Conservation (phyloP, 2,113 vertebrate species). For the Jaculus jaculus region DNA sequence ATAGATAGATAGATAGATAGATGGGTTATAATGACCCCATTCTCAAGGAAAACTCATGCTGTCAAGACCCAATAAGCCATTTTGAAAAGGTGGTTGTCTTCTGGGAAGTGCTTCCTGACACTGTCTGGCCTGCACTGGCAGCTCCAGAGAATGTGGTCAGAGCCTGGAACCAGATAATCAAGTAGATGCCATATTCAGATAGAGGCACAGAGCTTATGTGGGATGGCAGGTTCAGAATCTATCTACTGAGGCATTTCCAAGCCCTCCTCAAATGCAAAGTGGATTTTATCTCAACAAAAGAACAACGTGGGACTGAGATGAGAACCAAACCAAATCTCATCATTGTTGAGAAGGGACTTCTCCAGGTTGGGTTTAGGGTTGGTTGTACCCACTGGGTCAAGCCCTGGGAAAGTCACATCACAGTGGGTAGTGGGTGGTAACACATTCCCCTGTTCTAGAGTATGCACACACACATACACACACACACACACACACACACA, state of each 20-base stretch:
- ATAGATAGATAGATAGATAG: no score
- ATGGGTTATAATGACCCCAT: background rate
- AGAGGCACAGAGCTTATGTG: background rate
- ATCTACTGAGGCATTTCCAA: background rate
- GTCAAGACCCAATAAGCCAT: background rate
- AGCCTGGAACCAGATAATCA: background rate
- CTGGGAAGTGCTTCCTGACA: background rate
- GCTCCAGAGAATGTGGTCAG: background rate
- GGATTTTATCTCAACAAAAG: background rate
- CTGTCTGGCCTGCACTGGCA: background rate
- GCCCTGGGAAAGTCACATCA: background rate
- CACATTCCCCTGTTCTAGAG: background rate
- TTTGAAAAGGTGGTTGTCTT: background rate
- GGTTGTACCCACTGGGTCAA: accelerated
- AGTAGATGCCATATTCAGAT: background rate
- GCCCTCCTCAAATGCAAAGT: background rate
- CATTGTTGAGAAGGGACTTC: background rate
- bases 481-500: no score
- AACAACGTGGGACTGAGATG: background rate
- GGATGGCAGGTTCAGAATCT: background rate
- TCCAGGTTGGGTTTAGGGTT: no score
- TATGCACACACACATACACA: no score
- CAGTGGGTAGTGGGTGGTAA: background rate
- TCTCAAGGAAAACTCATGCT: background rate
- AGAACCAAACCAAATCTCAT: background rate